phyloP scores from a whole-genome alignment of 1,140 invertebrate species.

The Melitaea cinxia region DNA sequence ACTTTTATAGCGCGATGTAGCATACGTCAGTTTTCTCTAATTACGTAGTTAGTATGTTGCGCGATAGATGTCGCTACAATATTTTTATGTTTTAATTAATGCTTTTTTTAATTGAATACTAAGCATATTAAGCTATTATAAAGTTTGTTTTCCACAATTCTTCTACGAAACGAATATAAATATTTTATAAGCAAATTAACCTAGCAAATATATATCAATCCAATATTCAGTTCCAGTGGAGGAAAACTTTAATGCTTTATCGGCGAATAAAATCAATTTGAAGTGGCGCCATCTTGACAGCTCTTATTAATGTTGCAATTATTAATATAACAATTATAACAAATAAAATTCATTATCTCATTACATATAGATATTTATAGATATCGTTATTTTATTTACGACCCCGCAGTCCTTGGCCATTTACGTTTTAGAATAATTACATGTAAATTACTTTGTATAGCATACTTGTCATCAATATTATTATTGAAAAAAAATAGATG shows the following conservation, averaged over 20 bases:
- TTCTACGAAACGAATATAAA: too few species aligned
- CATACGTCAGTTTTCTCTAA: too few species aligned
- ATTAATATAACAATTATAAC: slow-evolving; percentile 19
- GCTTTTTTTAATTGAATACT: too few species aligned
- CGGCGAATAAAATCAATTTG: slow-evolving; percentile 16
- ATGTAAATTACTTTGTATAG: slow-evolving; percentile 1
- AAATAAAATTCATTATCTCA: slow-evolving; percentile 26
- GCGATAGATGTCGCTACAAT: too few species aligned
- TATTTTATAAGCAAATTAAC: too few species aligned
- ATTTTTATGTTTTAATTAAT: too few species aligned
- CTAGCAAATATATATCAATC: neutral
- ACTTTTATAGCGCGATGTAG: too few species aligned
- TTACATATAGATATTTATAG: slow-evolving; percentile 15
- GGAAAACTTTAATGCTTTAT: neutral
- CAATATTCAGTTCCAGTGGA: neutral
- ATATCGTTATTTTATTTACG: slow-evolving; percentile 13
- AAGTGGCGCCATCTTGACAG: slow-evolving; percentile 28
- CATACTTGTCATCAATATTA: too few species aligned
- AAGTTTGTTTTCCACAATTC: too few species aligned
- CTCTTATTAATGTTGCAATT: slow-evolving; percentile 26
- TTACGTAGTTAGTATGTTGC: too few species aligned
- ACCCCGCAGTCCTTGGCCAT: slow-evolving; percentile 7
- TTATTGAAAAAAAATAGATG: too few species aligned
- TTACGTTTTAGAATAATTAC: neutral
- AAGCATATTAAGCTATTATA: too few species aligned